Conservation (phyloP, 30 jellyfish, hydroid and myxozoan genomes). For the Rhopilema esculentum region DNA sequence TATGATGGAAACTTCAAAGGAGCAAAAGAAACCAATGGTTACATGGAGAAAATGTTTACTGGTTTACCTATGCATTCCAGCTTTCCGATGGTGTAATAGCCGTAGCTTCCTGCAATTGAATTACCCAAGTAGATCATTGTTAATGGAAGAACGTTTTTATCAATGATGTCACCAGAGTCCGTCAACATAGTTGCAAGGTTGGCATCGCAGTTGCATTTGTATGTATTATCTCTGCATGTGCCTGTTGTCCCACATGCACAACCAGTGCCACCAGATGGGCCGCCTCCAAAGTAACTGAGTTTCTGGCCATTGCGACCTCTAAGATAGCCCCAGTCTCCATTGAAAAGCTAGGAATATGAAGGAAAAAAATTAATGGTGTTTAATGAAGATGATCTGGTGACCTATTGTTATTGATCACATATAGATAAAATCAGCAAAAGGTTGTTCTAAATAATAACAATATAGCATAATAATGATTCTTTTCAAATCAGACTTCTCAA, state of each 20-base stretch:
- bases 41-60: no score
- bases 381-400: no score
- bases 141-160: not conserved
- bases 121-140: not conserved
- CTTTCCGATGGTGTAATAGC: not conserved
- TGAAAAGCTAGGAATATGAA: not conserved
- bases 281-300: slow-evolving; percentile 34
- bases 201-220: slow-evolving; percentile 65
- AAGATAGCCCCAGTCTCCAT: not conserved
- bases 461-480: no score
- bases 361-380: not conserved
- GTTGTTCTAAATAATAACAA: no score
- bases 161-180: not conserved
- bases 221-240: slow-evolving; percentile 21
- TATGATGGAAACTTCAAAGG: no score
- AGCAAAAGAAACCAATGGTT: no score
- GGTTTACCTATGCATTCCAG: not conserved
- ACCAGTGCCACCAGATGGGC: slow-evolving; percentile 48
- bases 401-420: no score
- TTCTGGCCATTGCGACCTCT: slow-evolving; percentile 38
- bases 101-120: not conserved
- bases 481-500: no score
- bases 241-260: slow-evolving; percentile 68
- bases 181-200: not conserved
- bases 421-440: no score